These are phyloP conservation scores for Micromussa lordhowensis DNA, from an alignment of 92 coral and sea anemone genomes.

Conservation along the genomic window DNA sequence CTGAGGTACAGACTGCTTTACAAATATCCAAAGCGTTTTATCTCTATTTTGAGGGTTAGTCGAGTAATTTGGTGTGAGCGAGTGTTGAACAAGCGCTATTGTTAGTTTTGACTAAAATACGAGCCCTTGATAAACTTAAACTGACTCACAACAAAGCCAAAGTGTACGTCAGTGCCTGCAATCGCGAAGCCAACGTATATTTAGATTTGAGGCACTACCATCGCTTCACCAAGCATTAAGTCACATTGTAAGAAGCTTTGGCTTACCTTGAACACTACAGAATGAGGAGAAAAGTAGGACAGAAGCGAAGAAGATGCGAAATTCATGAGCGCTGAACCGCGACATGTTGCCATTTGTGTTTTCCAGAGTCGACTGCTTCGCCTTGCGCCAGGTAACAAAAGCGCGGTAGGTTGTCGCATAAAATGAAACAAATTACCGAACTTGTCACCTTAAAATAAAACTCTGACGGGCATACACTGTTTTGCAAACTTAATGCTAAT, in stretches of 20 bases:
- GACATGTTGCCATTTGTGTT: constrained; percentile 26
- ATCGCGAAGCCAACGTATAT: not conserved
- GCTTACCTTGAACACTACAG: constrained; percentile 25
- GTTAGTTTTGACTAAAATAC: not conserved
- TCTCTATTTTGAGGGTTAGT: not conserved
- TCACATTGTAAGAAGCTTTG: not conserved
- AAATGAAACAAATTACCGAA: constrained; percentile 30
- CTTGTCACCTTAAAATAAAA: constrained; percentile 9
- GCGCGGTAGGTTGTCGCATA: constrained; percentile 30
- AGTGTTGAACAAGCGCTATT: not conserved
- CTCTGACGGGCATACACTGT: not conserved
- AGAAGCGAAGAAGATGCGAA: constrained; percentile 11
- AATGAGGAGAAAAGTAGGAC: not conserved
- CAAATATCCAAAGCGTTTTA: not conserved
- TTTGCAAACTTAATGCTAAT: not conserved
- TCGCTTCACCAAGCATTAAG: not conserved
- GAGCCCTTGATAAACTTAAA: not conserved
- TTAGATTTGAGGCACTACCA: too few relatives aligned
- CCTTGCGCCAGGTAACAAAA: constrained; percentile 17
- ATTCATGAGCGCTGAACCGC: constrained; percentile 4
- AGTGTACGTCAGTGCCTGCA: not conserved
- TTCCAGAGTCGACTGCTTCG: constrained; percentile 4
- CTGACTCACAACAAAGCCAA: not conserved
- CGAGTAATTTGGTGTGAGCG: not conserved
- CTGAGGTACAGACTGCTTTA: not conserved